Evolutionary conservation across 2,113 vertebrate genomes (phyloP), one percentile per base, ranked within the genome.

Genomic region (Pelvicachromis taeniatus): DNA sequence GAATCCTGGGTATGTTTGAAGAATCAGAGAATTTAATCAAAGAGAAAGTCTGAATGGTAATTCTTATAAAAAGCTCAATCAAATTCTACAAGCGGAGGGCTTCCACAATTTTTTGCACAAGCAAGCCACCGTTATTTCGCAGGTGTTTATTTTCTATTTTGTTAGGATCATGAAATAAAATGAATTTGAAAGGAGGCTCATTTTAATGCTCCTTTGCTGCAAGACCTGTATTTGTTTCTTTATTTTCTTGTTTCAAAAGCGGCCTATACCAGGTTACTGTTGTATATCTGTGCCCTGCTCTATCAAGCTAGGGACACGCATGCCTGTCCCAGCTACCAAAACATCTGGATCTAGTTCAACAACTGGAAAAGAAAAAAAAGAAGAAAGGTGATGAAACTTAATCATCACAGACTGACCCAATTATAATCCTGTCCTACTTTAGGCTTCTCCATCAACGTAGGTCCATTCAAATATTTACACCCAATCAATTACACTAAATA

Each of bases 401-500:
- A 40, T 65, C 73, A 63, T 53, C 77, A 35, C 59, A 59, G 52
- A 73, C 68, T 50, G 38, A 82, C 78, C 77, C 84, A 92, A 90
- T 90, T 85, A 80, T 6, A 82, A 86, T 31, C 85, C 59, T 73
- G 83, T 79, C 38, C 82, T 81, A 80, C 75, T 87, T 89, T 87
- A 73, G 80, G 45, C 56, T 81, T 40, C 81, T 90, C 84, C 38
- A 73, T 80, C 53, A 84, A 90, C n/a, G 75, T 88, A 9, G 35
- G 77, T 23, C 73, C 55, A 88, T 88, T 90, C 29, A 42, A 42
- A 80, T 85, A 81, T 84, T 87, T 55, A 54, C 31, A 59, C 23
- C 26, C 85, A 81, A 87, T 92, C 70, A 88, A 84, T 89, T 80
- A 85, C 68, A 84, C 68, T 80, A 77, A 92, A 87, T 50, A 82